Conservation (phyloP, 2,888 invertebrate genomes). For the Ophonus ardosiacus region DNA sequence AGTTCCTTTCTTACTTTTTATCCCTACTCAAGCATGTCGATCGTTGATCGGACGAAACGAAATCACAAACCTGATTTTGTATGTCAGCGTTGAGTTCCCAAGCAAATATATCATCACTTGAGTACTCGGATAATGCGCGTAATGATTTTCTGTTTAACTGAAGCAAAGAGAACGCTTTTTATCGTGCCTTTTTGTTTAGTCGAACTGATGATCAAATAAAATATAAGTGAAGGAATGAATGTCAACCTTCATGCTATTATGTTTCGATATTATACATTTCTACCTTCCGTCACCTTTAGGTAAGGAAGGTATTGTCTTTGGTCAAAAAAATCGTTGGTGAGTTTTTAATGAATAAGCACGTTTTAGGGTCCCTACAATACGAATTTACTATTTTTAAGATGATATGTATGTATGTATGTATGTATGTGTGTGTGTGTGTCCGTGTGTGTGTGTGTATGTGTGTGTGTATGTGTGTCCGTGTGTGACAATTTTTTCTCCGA, state of each 20-base stretch:
- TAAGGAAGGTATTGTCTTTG: too few relatives aligned
- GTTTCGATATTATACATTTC: too few relatives aligned
- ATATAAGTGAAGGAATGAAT: not conserved
- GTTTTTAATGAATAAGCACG: too few relatives aligned
- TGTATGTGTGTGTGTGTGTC: too few relatives aligned
- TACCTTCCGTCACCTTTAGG: too few relatives aligned
- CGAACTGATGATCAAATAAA: not conserved
- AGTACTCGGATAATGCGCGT: not conserved
- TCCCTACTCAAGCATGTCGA: constrained; percentile 35
- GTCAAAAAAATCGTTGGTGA: too few relatives aligned
- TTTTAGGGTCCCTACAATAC: too few relatives aligned
- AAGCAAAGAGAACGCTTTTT: not conserved
- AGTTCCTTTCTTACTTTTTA: constrained; percentile 45
- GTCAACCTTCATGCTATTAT: not conserved
- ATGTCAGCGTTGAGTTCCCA: constrained; percentile 19
- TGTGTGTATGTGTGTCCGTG: too few relatives aligned
- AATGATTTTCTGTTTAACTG: constrained; percentile 4
- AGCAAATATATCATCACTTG: constrained; percentile 25
- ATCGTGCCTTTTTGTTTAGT: not conserved
- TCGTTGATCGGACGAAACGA: constrained; percentile 9
- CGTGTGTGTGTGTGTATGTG: too few relatives aligned
- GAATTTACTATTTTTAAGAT: too few relatives aligned
- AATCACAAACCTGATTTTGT: constrained; percentile 34
- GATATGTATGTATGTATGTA: too few relatives aligned
- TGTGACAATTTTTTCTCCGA: too few relatives aligned